Percentiles rank a stretch among this genome's conserved stretches.
phyloP scores from a whole-genome alignment of 2,113 vertebrate genomes.

The Henicopernis longicauda region DNA sequence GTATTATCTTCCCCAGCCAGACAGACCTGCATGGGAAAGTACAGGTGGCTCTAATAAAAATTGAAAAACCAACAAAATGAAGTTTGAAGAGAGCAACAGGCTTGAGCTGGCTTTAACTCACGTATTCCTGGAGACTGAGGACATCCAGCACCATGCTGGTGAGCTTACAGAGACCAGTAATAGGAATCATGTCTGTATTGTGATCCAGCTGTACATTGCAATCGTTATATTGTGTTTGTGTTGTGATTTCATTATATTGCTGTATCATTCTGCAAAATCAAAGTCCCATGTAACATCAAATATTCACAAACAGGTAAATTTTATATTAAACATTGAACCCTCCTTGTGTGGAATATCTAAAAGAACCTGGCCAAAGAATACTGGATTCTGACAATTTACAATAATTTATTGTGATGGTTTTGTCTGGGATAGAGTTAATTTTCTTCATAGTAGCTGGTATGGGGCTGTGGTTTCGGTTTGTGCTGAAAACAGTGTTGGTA shows the following conservation, averaged over 20 bases:
- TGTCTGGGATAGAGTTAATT: too few species aligned
- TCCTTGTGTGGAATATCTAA: not conserved
- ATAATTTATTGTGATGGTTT: not conserved
- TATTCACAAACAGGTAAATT: not conserved
- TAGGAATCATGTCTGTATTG: not conserved
- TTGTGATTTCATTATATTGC: not conserved
- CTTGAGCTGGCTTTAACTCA: not conserved
- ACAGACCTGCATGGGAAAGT: not conserved
- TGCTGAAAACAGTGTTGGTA: too few species aligned
- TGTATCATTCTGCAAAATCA: not conserved
- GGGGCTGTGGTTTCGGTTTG: too few species aligned
- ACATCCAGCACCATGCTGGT: accelerated
- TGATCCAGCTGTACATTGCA: not conserved
- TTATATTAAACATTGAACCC: not conserved
- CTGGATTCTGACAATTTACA: not conserved
- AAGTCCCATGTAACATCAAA: not conserved
- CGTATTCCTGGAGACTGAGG: not conserved
- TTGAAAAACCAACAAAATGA: not conserved
- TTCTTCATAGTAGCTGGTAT: too few species aligned
- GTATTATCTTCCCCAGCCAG: not conserved
- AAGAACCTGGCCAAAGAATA: not conserved
- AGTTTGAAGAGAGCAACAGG: not conserved
- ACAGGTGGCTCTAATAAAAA: not conserved
- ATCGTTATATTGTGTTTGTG: not conserved
- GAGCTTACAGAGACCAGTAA: not conserved